Conservation (phyloP, 2,888 invertebrate species). For the Thera britannica region DNA sequence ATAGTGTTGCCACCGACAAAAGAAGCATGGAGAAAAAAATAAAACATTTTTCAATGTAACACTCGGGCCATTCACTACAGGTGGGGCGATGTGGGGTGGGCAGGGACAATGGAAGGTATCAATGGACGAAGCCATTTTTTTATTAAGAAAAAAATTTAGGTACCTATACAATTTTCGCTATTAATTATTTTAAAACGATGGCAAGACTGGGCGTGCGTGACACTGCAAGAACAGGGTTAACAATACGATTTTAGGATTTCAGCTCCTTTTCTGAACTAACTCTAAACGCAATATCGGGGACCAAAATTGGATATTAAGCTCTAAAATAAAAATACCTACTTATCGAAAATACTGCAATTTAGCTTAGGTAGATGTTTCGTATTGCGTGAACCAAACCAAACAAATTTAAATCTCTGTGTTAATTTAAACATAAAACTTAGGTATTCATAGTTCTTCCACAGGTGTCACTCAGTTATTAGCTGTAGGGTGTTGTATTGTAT, state of each 20-base stretch:
- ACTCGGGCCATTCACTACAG: conserved; percentile 78
- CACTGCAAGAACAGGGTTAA: conserved; percentile 36
- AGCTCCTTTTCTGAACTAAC: not conserved
- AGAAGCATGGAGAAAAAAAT: conserved; percentile 69
- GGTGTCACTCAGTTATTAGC: too few species aligned
- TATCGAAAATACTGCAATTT: too few species aligned
- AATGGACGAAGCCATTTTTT: conserved; percentile 77
- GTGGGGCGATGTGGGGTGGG: conserved; percentile 76
- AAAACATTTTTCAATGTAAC: conserved; percentile 78
- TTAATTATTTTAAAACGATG: conserved; percentile 69
- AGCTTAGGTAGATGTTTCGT: too few species aligned
- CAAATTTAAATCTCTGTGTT: too few species aligned
- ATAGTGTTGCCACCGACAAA: conserved; percentile 83
- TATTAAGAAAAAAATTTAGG: conserved; percentile 57
- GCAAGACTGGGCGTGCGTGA: conserved; percentile 52
- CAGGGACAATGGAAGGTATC: conserved; percentile 77
- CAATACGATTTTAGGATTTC: conserved; percentile 15
- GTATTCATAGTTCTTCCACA: too few species aligned
- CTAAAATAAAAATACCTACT: too few species aligned
- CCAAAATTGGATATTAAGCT: too few species aligned
- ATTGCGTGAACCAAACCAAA: too few species aligned
- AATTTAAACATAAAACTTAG: too few species aligned
- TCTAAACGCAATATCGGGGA: not conserved
- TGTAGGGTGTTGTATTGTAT: too few species aligned
- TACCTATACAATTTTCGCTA: conserved; percentile 60